Conservation (phyloP, 2,888 invertebrate genomes). For the Lampropteryx suffumata region DNA sequence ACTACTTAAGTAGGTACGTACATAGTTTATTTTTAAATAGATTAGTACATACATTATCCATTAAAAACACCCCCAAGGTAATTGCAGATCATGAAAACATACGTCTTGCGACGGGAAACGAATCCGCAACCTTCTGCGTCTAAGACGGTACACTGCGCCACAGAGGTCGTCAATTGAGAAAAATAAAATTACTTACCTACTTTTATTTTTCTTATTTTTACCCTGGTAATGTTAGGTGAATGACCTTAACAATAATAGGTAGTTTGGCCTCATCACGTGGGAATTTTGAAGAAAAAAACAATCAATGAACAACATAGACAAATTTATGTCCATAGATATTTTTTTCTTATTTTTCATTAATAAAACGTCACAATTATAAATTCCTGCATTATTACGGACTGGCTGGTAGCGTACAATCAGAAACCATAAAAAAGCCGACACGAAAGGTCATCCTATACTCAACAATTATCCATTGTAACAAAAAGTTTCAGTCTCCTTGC, state of each 20-base stretch:
- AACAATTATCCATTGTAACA: constrained; percentile 11
- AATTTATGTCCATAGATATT: constrained; percentile 25
- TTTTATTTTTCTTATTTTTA: no score
- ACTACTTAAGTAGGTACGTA: no score
- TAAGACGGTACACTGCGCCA: no score
- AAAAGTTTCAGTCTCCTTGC: not conserved
- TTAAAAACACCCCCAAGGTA: no score
- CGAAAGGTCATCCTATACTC: constrained; percentile 34
- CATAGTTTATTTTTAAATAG: no score
- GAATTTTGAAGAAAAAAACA: constrained; percentile 14
- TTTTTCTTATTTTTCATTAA: constrained; percentile 36
- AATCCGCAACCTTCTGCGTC: no score
- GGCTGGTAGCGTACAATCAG: constrained; percentile 48
- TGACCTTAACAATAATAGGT: not conserved
- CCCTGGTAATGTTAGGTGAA: not conserved
- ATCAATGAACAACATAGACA: constrained; percentile 31
- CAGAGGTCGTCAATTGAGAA: no score
- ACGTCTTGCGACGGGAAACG: no score
- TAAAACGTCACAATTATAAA: constrained; percentile 54
- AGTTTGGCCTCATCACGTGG: constrained; percentile 5
- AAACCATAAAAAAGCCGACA: constrained; percentile 59
- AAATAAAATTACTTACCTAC: no score
- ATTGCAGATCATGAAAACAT: no score
- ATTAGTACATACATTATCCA: no score
- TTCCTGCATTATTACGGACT: constrained; percentile 45